These are phyloP conservation scores for Eriocheir sinensis DNA, from an alignment of 1,140 invertebrate species.

Conservation along the genomic window DNA sequence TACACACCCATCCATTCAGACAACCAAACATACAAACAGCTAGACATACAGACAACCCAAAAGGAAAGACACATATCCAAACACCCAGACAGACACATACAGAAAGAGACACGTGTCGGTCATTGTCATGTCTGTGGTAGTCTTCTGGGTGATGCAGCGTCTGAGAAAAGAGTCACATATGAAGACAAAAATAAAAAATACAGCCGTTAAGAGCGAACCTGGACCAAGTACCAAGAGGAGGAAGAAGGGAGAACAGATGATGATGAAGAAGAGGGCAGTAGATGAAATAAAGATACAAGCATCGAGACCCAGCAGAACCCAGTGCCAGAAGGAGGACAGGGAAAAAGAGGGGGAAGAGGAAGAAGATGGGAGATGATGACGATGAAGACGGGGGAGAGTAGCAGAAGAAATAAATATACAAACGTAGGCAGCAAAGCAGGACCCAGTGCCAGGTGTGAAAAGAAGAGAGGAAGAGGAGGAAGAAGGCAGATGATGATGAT, in stretches of 20 bases:
- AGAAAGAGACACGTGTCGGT: background rate
- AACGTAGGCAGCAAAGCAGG: background rate
- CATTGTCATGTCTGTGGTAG: no score
- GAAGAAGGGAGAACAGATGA: background rate
- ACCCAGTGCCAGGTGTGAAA: background rate
- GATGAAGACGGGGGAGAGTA: background rate
- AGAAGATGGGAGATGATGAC: background rate
- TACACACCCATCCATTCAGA: background rate
- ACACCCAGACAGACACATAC: slow-evolving; percentile 50
- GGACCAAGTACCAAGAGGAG: background rate
- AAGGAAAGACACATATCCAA: background rate
- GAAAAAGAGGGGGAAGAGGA: background rate
- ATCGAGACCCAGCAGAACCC: background rate
- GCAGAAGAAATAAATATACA: background rate
- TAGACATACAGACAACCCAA: background rate
- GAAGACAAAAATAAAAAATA: no score
- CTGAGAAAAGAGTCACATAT: no score
- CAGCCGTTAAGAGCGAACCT: background rate
- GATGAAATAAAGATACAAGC: slow-evolving; percentile 13
- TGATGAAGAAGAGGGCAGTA: background rate
- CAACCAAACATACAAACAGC: slow-evolving; percentile 13
- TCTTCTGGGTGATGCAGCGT: background rate
- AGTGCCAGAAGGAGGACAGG: background rate
- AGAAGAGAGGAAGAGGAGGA: background rate
- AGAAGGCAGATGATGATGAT: no score